Evolutionary conservation across 2,797 vertebrate genomes (phyloP), one percentile per base, ranked within the genome.

Genomic region (Danio albolineatus): DNA sequence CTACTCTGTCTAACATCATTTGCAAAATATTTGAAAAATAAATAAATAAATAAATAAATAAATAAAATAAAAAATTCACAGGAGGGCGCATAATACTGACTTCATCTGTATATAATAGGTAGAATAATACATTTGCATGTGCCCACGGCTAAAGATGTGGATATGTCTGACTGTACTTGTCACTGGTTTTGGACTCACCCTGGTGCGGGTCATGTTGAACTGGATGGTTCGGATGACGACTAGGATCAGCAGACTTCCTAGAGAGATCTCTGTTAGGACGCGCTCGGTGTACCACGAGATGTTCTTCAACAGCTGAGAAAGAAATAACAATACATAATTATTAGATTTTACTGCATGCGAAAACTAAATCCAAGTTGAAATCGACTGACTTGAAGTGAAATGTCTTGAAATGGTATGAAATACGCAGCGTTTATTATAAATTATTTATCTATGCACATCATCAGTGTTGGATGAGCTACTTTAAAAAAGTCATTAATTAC

Each of bases 201-300:
- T 94, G 28, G 97, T 99, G 71, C 98, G 92, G 8, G 98, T 99
- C 98, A 99, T 99, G 92, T 99, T 99, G 91, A 97, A 99, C 83
- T 99, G 98, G 87, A 99, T 98, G 86, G 97, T 98, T 90, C 98
- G 95, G 89, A 99, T 98, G 82, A 99, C 97, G 0, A 99, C 98
- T 60, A 99, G 89, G 86, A 99, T 97, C 85, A 99, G 94, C 80
- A 99, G 94, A 87, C 97, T 99, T 54, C 98, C 98, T 39, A 99
- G 92, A 3, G 98, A 99, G 91, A 99, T 99, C 90, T 99, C 98
- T 6, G 98, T 98, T 85, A 99, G 79, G 21, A 96, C 95, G 28
- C 98, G 96, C 86, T 99, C 98, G 4, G 97, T 95, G 87, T 99
- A 99, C 98, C 98, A 99, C 16, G 94, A 92, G 87, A 99, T 93